Base-by-base conservation (phyloP, 2,888 invertebrate species). In the Epiblema foenella region DNA sequence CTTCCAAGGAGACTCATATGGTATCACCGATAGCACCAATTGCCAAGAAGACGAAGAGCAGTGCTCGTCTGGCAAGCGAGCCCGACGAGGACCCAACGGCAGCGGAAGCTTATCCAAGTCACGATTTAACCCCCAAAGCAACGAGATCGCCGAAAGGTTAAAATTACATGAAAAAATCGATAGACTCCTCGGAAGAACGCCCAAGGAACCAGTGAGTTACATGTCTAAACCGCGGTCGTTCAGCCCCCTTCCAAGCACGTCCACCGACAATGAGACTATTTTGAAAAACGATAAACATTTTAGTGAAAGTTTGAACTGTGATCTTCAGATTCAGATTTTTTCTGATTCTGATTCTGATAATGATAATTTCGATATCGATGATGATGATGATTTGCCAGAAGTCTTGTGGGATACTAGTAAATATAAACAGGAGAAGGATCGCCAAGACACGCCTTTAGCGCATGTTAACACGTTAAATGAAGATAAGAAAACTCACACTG, bases 211-310 rank as follows among this genome's bases (percentile, higher is more conserved):
- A 18, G 73, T 79, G n/a, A 65, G 71, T 37, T 78, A 77, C 72
- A 65, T 71, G 29, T 63, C 29, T 17, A 76, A 73, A 37, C 74
- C 72, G 54, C 72, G 68, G 15, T 65, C 77, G 60, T 88, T 87
- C 70, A 82, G 82, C 17, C 88, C 87, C 3, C 42, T 83, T 33
- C 88, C 88, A 7, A 88, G 88, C 75, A 88, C 88, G 51, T 88
- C 88, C 2, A 83, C 17, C 69, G 84, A 87, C 65, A 77, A 65
- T 63, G 77, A 81, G 52, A 82, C 78, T 10, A 78, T 88, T 54
- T 62, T 75, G 11, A 80, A 80, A 79, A 88, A 89, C 83, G 86
- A 86, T 58, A 67, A 80, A 63, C 76, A 75, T 15, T 86, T 84
- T 37, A 79, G 79, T 77, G 78, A 85, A 59, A 83, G 85, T 66